Percentiles rank a stretch among this genome's conserved stretches.
phyloP scores from a whole-genome alignment of 2,113 vertebrate species.

The Solenodon paradoxus region DNA sequence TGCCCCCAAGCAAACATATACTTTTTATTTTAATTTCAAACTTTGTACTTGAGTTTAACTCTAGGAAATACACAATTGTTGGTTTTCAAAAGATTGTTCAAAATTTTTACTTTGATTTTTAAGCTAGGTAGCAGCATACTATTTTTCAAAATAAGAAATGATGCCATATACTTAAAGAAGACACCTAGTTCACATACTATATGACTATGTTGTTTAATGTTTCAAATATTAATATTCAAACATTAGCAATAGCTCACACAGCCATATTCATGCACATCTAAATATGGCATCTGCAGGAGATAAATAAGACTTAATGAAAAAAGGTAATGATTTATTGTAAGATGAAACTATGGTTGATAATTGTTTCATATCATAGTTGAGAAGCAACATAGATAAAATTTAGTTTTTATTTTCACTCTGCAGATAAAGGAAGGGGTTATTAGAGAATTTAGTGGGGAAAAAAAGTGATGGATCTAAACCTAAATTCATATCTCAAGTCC shows the following conservation, averaged over 20 bases:
- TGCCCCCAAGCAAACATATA: not conserved
- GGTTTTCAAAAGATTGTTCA: not conserved
- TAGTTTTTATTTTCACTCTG: not conserved
- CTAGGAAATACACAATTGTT: not conserved
- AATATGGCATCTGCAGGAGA: not conserved
- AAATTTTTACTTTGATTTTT: no score
- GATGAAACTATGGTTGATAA: not conserved
- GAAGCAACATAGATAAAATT: not conserved
- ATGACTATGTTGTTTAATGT: not conserved
- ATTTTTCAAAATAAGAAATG: not conserved
- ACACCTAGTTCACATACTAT: not conserved
- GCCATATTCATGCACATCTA: not conserved
- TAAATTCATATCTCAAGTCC: not conserved
- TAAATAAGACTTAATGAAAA: not conserved
- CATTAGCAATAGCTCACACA: not conserved
- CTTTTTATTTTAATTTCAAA: not conserved
- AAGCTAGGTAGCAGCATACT: not conserved
- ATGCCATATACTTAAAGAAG: not conserved
- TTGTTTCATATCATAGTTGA: not conserved
- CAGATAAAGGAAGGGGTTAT: not conserved
- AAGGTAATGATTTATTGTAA: not conserved
- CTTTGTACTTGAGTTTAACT: not conserved
- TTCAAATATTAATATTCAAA: not conserved
- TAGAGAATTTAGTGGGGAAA: not conserved
- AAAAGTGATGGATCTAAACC: not conserved